Evolutionary conservation across 2,888 invertebrate genomes (phyloP), one percentile per base, ranked within the genome.

Genomic region (Melanophora roralis): DNA sequence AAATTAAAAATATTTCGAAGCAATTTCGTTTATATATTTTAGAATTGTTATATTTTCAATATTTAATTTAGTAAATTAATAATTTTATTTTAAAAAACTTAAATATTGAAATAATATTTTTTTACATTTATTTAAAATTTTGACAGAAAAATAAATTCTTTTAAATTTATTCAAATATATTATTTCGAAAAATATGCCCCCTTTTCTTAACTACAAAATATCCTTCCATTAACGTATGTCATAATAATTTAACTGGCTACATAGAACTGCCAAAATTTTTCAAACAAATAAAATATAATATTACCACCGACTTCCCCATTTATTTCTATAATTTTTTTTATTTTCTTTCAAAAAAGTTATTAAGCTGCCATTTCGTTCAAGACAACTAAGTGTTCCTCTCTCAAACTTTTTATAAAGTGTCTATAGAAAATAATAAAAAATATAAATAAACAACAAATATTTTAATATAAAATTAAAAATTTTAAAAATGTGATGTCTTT

Each of bases 321-420:
- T 36, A 12, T 19, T 32, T 9, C 23, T 16, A 23, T n/a, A 1
- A 3, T 49, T 51, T 62, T 14, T 11, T 21, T 21, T 0, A 43
- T 32, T 32, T 62, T n/a, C 47, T 45, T 53, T 27, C 11, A 23
- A 40, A 19, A 57, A 49, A 45, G 64, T 57, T 72, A 57, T 49
- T 64, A 67, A 67, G 71, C 69, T 76, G 71, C 76, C 76, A 76
- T 80, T 67, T 62, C 59, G 4, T 62, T 59, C 32, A 62, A 80
- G 76, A 80, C 79, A 80, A 80, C 76, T 80, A 57, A 67, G 67
- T 80, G 79, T 80, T 80, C 79, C 79, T 80, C 71, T 67, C 60
- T 47, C 23, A 23, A 73, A 67, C 71, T 62, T 47, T 68, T 62
- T 80, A 32, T 55, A 53, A 71, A 65, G 69, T 34, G 27, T 27